Evolutionary conservation across 2,888 invertebrate genomes (phyloP), one percentile per base, ranked within the genome.

Genomic region (Dryococelus australis): DNA sequence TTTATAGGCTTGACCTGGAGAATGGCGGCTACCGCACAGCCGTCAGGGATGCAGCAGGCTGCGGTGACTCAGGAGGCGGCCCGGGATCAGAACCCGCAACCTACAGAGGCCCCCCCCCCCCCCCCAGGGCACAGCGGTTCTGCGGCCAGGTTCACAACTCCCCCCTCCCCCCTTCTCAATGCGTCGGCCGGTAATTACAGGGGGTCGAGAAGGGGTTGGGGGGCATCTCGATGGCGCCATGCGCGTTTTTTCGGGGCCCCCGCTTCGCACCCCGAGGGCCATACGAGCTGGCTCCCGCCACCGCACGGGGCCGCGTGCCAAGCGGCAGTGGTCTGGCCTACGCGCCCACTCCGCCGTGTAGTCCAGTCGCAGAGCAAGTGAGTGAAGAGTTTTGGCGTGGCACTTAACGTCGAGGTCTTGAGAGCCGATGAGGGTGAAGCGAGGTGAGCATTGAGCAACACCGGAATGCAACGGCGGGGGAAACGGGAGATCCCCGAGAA

Each of bases 181-280:
- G 24, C 65, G 65, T 20, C 65, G 65, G 65, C 24, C 65, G 24
- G 65, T 65, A 65, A 65, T 65, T 65, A 65, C 65, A 65, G 65
- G 24, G n/a, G 65, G 65, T 2, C 1, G 16, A 65, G n/a, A 65
- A 47, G 65, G 65, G 20, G 65, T 20, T 65, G 65, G 65, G 51
- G 65, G n/a, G n/a, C 65, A 65, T 65, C 65, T 65, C 65, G 65
- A 65, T 65, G 65, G 65, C 65, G 65, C 65, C 65, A 65, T 65
- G 65, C 65, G 65, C n/a, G 65, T 65, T 65, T 65, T 65, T 65
- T 65, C n/a, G 65, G n/a, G n/a, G 65, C 24, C n/a, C 0, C 65
- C n/a, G 65, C 65, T 65, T 65, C 65, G 65, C n/a, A 65, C 65
- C 65, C 65, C 65, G n/a, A n/a, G 65, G 65, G 65, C 65, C 20